A percentile compares a stretch with the other conserved stretches of the same genome.
phyloP scores from a whole-genome alignment of 2,888 invertebrate genomes.

The Deroplatys truncata region DNA sequence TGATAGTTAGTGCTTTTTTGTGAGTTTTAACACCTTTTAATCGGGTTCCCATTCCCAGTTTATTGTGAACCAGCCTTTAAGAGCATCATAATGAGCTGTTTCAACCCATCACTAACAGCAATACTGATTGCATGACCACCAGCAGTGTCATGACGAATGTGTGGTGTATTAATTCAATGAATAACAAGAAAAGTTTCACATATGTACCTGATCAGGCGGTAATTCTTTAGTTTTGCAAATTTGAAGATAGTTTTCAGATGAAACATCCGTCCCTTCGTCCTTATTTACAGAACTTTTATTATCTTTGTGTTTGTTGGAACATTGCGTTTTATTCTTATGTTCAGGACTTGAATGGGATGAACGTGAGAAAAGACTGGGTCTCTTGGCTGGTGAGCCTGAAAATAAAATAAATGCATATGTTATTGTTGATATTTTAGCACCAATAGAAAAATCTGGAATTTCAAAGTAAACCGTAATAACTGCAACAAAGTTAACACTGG shows the following conservation, averaged over 20 bases:
- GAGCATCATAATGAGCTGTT: too few species aligned
- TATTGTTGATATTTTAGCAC: neutral
- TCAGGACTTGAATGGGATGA: constrained; percentile 35
- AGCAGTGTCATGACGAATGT: too few species aligned
- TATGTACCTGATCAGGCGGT: constrained; percentile 35
- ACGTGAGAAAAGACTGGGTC: constrained; percentile 24
- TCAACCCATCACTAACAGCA: too few species aligned
- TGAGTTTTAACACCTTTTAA: too few species aligned
- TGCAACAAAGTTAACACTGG: too few species aligned
- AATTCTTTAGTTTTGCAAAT: constrained; percentile 36
- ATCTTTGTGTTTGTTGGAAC: constrained; percentile 1
- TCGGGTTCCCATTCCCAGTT: too few species aligned
- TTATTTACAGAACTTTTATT: constrained; percentile 20
- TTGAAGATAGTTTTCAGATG: constrained; percentile 31
- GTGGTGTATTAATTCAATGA: too few species aligned
- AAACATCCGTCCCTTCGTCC: constrained; percentile 18
- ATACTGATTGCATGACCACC: too few species aligned
- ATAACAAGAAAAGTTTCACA: neutral
- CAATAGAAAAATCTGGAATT: too few species aligned
- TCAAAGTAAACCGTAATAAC: too few species aligned
- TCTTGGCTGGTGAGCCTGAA: constrained; percentile 37
- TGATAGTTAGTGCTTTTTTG: too few species aligned
- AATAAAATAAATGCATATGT: neutral
- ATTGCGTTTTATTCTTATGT: neutral
- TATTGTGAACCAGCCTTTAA: too few species aligned